Evolutionary conservation across 2,797 vertebrate genomes (phyloP).

Genomic region (Microctenopoma lineatum): DNA sequence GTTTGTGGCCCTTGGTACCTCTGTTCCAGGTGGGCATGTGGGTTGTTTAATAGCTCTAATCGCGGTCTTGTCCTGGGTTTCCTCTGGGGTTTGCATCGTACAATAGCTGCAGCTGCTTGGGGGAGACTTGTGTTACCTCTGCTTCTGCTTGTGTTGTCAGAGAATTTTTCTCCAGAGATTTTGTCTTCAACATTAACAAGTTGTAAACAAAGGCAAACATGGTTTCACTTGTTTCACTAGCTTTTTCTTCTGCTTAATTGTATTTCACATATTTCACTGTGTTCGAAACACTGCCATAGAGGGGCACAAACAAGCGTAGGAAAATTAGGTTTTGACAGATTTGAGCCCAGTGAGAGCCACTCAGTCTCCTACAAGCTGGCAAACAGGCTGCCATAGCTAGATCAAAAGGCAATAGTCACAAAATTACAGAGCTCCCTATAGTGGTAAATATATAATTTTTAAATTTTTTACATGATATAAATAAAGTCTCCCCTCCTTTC

Average conservation of each 20-base stretch:
- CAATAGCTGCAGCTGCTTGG: slow-evolving; percentile 41
- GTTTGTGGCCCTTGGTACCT: slow-evolving; percentile 90
- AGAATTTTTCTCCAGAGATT: slow-evolving; percentile 43
- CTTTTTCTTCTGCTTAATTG: slow-evolving; percentile 21
- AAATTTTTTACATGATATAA: too few species aligned
- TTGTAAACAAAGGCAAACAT: slow-evolving; percentile 53
- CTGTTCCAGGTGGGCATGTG: slow-evolving; percentile 85
- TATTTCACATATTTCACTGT: slow-evolving; percentile 34
- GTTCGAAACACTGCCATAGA: slow-evolving; percentile 33
- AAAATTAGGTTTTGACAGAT: slow-evolving; percentile 44
- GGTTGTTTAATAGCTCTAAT: slow-evolving; percentile 18
- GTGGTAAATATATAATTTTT: not conserved
- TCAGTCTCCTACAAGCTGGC: slow-evolving; percentile 5
- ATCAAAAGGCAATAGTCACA: slow-evolving; percentile 13
- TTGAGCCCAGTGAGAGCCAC: slow-evolving; percentile 14
- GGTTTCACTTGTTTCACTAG: slow-evolving; percentile 32
- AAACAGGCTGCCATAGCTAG: slow-evolving; percentile 2
- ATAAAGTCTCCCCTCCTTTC: too few species aligned
- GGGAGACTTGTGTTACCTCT: slow-evolving; percentile 44
- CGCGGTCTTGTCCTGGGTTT: not conserved
- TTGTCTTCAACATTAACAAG: slow-evolving; percentile 43
- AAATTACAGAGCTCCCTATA: not conserved
- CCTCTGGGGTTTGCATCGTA: slow-evolving; percentile 24
- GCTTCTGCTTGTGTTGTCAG: slow-evolving; percentile 35
- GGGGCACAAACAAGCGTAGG: slow-evolving; percentile 34